Percentiles rank a stretch among this genome's conserved stretches.
phyloP scores from a whole-genome alignment of 1,140 invertebrate species.

The Spodoptera frugiperda region DNA sequence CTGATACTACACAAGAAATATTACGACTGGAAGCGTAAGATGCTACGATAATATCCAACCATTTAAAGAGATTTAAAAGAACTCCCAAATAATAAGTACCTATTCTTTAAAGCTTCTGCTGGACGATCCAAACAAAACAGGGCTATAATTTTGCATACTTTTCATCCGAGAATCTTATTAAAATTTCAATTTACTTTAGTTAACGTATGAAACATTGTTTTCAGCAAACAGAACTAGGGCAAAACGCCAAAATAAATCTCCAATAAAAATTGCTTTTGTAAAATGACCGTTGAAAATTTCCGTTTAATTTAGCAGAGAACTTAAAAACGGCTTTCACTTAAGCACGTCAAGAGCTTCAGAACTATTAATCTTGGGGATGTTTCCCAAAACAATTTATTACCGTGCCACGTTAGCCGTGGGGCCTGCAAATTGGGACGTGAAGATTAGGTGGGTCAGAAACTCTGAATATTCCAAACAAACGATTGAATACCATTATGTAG shows the following conservation, averaged over 20 bases:
- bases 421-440: conserved; percentile 69
- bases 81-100: background rate
- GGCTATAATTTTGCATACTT: conserved; percentile 21
- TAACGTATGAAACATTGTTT: conserved; percentile 11
- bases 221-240: conserved; percentile 12
- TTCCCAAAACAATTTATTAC: conserved; percentile 83
- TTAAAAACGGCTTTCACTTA: conserved; percentile 73
- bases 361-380: conserved; percentile 81
- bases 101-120: background rate
- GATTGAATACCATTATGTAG: conserved; percentile 56
- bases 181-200: conserved; percentile 6
- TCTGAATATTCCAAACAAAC: conserved; percentile 62
- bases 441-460: conserved; percentile 64
- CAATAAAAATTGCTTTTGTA: conserved; percentile 48
- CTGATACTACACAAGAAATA: conserved; percentile 41
- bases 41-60: conserved; percentile 3
- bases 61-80: conserved; percentile 12
- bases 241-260: conserved; percentile 49
- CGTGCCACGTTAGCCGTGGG: conserved; percentile 61
- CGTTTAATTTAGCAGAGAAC: conserved; percentile 64
- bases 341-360: conserved; percentile 63
- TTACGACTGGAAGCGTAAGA: conserved; percentile 30
- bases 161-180: conserved; percentile 46
- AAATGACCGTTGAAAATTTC: conserved; percentile 56
- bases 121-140: conserved; percentile 5